A percentile compares a stretch with the other conserved stretches of the same genome.
These are phyloP conservation scores for Anastrepha ludens DNA, from an alignment of 1,140 invertebrate species.

Conservation along the genomic window DNA sequence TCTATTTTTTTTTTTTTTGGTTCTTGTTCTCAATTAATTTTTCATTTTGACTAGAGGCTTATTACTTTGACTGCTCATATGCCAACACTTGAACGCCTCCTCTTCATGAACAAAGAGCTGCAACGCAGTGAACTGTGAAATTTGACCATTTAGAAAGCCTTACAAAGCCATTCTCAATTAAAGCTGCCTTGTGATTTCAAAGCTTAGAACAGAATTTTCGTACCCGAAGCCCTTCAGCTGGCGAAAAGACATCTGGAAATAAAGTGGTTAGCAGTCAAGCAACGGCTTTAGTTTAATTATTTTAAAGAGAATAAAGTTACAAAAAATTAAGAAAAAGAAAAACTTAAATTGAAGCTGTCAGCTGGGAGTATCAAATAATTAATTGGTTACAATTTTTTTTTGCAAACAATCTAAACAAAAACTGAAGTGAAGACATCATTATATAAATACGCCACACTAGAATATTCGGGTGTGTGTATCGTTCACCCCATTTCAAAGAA, in stretches of 20 bases:
- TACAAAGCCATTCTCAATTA: neutral
- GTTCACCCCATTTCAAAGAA: too few relatives aligned
- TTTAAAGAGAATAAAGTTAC: neutral
- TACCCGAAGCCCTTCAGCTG: neutral
- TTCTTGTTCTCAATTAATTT: neutral
- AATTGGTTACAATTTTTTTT: too few relatives aligned
- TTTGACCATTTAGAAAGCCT: neutral
- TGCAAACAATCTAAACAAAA: too few relatives aligned
- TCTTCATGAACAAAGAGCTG: neutral
- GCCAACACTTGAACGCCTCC: neutral
- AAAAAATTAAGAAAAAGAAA: too few relatives aligned
- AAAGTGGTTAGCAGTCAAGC: neutral
- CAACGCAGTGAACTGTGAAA: neutral
- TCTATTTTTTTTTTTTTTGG: constrained; percentile 27
- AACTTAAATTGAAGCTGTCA: too few relatives aligned
- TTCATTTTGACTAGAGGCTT: neutral
- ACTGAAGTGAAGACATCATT: too few relatives aligned
- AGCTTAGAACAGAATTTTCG: neutral
- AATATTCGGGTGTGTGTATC: too few relatives aligned
- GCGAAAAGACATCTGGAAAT: neutral
- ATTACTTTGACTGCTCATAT: neutral
- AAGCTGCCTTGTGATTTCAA: neutral
- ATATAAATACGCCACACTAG: too few relatives aligned
- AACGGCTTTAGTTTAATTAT: neutral
- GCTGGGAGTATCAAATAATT: too few relatives aligned